phyloP scores from a whole-genome alignment of 2,888 invertebrate species.

The Cheilosia soror region DNA sequence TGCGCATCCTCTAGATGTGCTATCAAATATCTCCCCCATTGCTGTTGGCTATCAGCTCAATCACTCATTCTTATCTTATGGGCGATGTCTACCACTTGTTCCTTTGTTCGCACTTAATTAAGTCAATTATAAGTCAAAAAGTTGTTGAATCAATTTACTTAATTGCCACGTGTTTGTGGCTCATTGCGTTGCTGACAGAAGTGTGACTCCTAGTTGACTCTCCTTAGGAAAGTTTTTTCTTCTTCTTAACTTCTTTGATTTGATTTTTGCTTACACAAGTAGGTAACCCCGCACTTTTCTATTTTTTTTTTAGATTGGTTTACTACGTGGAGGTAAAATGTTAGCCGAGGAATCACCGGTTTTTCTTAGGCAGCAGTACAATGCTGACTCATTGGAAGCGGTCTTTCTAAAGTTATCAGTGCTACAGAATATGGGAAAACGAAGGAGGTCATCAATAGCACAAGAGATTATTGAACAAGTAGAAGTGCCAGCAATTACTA shows the following conservation, averaged over 20 bases:
- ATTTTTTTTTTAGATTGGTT: constrained; percentile 87
- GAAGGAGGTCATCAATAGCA: constrained; percentile 91
- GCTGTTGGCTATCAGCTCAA: constrained; percentile 60
- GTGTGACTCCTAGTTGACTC: constrained; percentile 65
- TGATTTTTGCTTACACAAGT: constrained; percentile 63
- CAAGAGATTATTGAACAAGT: constrained; percentile 90
- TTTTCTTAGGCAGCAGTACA: constrained; percentile 89
- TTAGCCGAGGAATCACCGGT: constrained; percentile 92
- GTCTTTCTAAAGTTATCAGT: constrained; percentile 93
- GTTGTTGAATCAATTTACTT: constrained; percentile 82
- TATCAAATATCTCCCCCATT: constrained; percentile 42
- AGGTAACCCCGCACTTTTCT: constrained; percentile 40
- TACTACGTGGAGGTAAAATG: constrained; percentile 93
- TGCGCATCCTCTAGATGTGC: constrained; percentile 7
- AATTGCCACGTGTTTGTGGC: constrained; percentile 82
- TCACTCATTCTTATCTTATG: constrained; percentile 66
- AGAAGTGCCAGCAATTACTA: constrained; percentile 87
- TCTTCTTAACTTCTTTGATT: constrained; percentile 52
- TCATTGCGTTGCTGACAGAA: constrained; percentile 73
- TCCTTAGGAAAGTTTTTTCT: constrained; percentile 54
- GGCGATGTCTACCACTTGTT: constrained; percentile 69
- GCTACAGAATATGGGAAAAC: constrained; percentile 91
- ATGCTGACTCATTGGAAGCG: constrained; percentile 90
- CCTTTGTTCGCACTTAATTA: constrained; percentile 73
- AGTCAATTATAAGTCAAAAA: constrained; percentile 75